phyloP scores from a whole-genome alignment of 1,140 invertebrate species.

The Drosophila fuyamai region DNA sequence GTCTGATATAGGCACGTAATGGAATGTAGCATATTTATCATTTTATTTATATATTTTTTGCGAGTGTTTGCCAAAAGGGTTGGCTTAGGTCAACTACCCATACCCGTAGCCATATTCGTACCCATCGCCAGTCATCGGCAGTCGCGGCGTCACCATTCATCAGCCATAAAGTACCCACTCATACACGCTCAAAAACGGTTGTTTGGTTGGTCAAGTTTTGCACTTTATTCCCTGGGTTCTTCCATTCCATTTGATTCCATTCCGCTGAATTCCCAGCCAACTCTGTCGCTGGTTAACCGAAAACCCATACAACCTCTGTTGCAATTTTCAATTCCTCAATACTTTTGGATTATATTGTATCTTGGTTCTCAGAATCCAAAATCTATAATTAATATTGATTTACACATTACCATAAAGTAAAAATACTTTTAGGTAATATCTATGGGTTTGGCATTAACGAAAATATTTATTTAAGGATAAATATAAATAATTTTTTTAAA shows the following conservation, averaged over 20 bases:
- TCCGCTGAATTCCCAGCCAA: constrained; percentile 19
- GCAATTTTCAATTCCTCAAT: constrained; percentile 4
- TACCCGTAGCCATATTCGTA: constrained; percentile 3
- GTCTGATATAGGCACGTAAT: constrained; percentile 38
- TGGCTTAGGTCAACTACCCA: constrained; percentile 50
- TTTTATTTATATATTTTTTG: constrained; percentile 5
- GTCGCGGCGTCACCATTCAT: constrained; percentile 28
- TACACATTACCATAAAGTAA: no score
- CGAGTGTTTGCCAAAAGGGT: constrained; percentile 53
- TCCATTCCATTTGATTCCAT: constrained; percentile 14
- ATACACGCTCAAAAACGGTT: constrained; percentile 16
- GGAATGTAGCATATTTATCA: constrained; percentile 12
- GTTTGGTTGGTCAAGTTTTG: constrained; percentile 25
- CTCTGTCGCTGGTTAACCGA: constrained; percentile 16
- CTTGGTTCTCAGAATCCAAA: neutral
- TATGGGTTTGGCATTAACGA: no score
- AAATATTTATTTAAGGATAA: no score
- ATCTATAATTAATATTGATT: neutral
- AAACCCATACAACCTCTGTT: constrained; percentile 4
- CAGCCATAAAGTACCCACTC: constrained; percentile 28
- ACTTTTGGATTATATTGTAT: neutral
- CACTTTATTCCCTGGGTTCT: constrained; percentile 21
- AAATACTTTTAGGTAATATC: no score
- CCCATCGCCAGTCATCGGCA: constrained; percentile 20
- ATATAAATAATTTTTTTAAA: no score